Base-by-base conservation (phyloP, 30 jellyfish, hydroid and myxozoan genomes). In the Aurelia aurita region DNA sequence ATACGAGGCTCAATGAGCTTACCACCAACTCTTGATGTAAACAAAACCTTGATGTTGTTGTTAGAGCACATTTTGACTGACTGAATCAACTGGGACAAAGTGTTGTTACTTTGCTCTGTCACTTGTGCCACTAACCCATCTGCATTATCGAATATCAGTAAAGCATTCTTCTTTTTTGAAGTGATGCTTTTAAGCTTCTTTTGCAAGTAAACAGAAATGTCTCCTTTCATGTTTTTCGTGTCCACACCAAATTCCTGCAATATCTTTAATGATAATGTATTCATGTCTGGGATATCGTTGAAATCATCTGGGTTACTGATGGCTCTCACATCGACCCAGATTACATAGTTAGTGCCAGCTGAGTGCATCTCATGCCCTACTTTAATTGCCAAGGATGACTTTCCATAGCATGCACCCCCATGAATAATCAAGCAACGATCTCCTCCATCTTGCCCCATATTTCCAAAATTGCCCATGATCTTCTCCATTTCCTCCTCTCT, bases 331-430 rank as follows among this genome's bases (percentile, higher is more conserved):
- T 63, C 75, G 5, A 63, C 39, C 75, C 75, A 63, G 6, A 63
- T 63, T 19, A 63, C 44, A 63, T 63, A 63, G 44, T 26, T 63
- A 5, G 31, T 22, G 10, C 75, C 75, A 2, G 0, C 5, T 19
- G 34, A 16, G 19, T 22, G 44, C 75, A 63, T 63, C 21, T 63
- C 75, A 63, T 63, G 39, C 44, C 75, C 75, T 15, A 63, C 31
- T 63, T 26, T 63, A 26, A 44, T 63, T 18, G 75, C 75, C 13
- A 63, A 63, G 39, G 75, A 34, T 63, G 75, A 63, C 44, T 63
- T 63, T 20, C 75, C 75, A 63, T 23, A 63, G n/a, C 75, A 63
- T 19, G 75, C 51, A 22, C 75, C 75, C 0, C 75, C 75, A 9
- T 63, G 75, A 16, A 63, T 63, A 26, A 63, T 26, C n/a, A 16